These are phyloP conservation scores for Melieria crassipennis DNA, from an alignment of 2,888 invertebrate species.

Conservation along the genomic window DNA sequence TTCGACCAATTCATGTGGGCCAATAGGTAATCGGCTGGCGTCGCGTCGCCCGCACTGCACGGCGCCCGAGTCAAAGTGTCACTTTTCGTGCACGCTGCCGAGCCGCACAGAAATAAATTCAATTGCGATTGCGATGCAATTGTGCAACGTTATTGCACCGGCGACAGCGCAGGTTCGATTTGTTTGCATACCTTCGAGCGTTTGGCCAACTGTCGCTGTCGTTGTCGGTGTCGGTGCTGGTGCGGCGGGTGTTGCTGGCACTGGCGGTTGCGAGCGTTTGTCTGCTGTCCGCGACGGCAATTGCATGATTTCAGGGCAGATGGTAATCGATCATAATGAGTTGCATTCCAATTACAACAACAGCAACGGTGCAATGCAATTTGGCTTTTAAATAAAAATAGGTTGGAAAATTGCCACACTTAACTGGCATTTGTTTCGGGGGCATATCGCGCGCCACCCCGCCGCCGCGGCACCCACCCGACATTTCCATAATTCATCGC, in stretches of 20 bases:
- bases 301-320: conserved; percentile 20
- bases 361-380: background rate
- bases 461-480: background rate
- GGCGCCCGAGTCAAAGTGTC: conserved; percentile 21
- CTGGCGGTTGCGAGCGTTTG: background rate
- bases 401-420: conserved; percentile 26
- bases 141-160: background rate
- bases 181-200: conserved; percentile 9
- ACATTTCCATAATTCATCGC: conserved; percentile 25
- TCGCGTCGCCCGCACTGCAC: background rate
- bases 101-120: background rate
- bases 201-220: background rate
- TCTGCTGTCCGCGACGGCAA: conserved; percentile 24
- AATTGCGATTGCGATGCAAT: conserved; percentile 17
- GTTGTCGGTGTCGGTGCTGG: conserved; percentile 12
- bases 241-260: conserved; percentile 24
- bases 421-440: conserved; percentile 31
- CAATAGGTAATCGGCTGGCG: background rate
- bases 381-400: background rate
- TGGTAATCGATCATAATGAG: conserved; percentile 34
- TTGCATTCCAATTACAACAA: background rate
- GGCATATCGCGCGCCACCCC: conserved; percentile 16
- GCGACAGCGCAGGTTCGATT: conserved; percentile 19
- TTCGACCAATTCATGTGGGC: conserved; percentile 12
- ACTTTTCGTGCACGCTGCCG: conserved; percentile 22